Evolutionary conservation across 1,140 invertebrate species (phyloP), one percentile per base, ranked within the genome.

Genomic region (Sarcophaga bullata): DNA sequence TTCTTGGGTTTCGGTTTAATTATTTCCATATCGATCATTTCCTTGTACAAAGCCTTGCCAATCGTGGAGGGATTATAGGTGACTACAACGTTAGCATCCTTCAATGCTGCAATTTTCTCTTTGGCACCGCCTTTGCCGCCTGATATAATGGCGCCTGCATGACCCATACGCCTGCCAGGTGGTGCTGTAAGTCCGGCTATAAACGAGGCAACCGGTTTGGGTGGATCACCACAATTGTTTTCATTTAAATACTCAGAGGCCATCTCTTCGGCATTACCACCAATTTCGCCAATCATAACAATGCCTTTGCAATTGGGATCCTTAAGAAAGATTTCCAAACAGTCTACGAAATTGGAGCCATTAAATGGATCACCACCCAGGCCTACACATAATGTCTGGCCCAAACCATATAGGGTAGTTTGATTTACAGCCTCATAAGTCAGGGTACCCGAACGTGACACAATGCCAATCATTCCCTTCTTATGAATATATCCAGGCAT

Each of bases 351-450:
- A 89, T 99, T 98, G n/a, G 99, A 99, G 49, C 99, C 99, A 90
- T 99, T 99, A 92, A 99, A 99, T 6, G 99, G 99, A 94, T 99
- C 99, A 75, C 99, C 99, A 84, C 99, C 99, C 90, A 99, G 99
- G 80, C 99, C 99, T 52, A 99, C 94, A 91, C 98, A 99, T 2
- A 99, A 91, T 0, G 98, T 97, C 91, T 99, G 98, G 4, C 99
- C 98, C 19, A 99, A 91, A 80, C 98, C 98, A 84, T 95, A 94
- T 87, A 94, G 91, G 13, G 97, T 98, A 9, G 98, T 99, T 91
- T 99, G 98, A 91, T 98, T 96, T 50, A 98, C 97, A 84, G 98
- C 98, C 92, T 99, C 98, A 87, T 99, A 99, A 8, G 98, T 99
- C 52, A 99, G 92, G 3, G 98, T 99, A 73, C 99, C 98, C 68